These are phyloP conservation scores for Pristionchus mayeri DNA, from an alignment of 2,888 invertebrate genomes.

Conservation along the genomic window DNA sequence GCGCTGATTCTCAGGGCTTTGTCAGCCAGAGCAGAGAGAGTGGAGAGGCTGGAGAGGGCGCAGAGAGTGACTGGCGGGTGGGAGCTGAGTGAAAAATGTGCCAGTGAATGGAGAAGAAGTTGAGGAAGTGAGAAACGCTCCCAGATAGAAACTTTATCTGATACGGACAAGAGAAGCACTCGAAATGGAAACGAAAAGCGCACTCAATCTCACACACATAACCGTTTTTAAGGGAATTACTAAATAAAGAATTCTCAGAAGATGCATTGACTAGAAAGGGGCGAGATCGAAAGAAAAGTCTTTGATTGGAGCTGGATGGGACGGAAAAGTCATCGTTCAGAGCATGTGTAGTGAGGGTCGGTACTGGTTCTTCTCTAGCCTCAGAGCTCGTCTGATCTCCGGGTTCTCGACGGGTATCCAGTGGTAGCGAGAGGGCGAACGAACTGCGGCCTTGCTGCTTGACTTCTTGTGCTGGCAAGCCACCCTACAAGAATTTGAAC, in stretches of 20 bases:
- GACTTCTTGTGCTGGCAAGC: conserved; percentile 65
- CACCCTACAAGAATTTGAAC: not conserved
- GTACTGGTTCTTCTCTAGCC: conserved; percentile 63
- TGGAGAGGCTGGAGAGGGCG: not conserved
- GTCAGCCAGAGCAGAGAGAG: not conserved
- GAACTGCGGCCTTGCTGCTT: conserved; percentile 60
- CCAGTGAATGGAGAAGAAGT: not conserved
- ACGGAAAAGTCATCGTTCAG: conserved; percentile 49
- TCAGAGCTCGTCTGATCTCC: conserved; percentile 57
- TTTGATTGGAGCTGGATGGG: not conserved
- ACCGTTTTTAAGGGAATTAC: conserved; percentile 17
- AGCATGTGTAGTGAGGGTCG: conserved; percentile 65
- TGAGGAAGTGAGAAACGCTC: conserved; percentile 16
- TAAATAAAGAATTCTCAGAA: not conserved
- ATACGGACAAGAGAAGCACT: not conserved
- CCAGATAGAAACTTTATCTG: not conserved
- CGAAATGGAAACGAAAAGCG: not conserved
- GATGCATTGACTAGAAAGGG: not conserved
- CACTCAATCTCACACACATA: conserved; percentile 34
- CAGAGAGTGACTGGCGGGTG: too few species aligned
- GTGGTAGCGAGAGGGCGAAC: conserved; percentile 69
- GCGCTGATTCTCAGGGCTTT: not conserved
- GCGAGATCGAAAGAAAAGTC: not conserved
- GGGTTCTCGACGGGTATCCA: conserved; percentile 68
- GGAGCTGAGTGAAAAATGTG: not conserved